These are phyloP conservation scores for Caenorhabditis uteleia DNA, from an alignment of 2,888 invertebrate genomes.

Conservation along the genomic window DNA sequence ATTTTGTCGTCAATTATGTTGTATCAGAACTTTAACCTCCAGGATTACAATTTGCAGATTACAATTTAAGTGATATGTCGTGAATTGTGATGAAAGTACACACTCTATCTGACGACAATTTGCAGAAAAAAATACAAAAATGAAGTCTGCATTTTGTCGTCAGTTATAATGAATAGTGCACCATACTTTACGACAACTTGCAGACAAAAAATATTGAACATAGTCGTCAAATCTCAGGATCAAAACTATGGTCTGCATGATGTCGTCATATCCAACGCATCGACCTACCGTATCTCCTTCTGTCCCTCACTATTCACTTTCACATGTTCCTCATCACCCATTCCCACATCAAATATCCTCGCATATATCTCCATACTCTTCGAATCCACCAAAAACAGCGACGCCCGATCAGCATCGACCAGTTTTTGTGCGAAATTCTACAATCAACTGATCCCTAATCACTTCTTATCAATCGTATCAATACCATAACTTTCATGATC, in stretches of 20 bases:
- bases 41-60: too few species aligned
- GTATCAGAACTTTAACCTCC: too few species aligned
- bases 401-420: conserved; percentile 84
- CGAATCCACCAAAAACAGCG: conserved; percentile 81
- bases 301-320: conserved; percentile 54
- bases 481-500: conserved; percentile 81
- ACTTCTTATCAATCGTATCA: not conserved
- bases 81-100: too few species aligned
- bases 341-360: conserved; percentile 79
- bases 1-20: too few species aligned
- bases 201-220: too few species aligned
- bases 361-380: conserved; percentile 81
- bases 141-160: not conserved
- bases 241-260: too few species aligned
- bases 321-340: conserved; percentile 52
- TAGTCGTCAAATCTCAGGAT: too few species aligned
- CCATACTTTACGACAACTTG: not conserved
- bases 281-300: conserved; percentile 59
- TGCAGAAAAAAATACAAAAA: too few species aligned
- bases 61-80: too few species aligned
- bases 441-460: not conserved
- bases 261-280: too few species aligned
- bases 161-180: too few species aligned
- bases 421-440: conserved; percentile 81
- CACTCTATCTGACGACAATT: too few species aligned